Base-by-base conservation (phyloP, 2,113 vertebrate genomes). In the Prionailurus bengalensis region DNA sequence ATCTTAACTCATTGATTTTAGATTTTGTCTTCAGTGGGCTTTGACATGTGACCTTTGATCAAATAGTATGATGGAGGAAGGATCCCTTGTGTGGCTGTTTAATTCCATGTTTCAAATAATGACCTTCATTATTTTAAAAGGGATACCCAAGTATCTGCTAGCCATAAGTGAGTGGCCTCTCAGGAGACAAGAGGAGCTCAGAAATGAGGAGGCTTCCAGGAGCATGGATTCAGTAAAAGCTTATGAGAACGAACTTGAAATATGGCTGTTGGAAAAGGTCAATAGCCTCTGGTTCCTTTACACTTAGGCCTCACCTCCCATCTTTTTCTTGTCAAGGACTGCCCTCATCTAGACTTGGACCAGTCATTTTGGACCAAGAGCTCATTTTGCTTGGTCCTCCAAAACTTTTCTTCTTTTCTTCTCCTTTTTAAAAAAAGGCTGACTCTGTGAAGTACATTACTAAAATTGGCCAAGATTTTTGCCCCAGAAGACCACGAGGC, bases 141-240 rank as follows among this genome's bases (percentile, higher is more conserved):
- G 17, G 19, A 23, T 91, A 53, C 11, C 3, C 1, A 27, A 53
- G 14, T n/a, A 51, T 7, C 4, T 90, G 11, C 51, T 73, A 42
- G 4, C 51, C 88, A 4, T 89, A 53, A 92, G 80, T 36, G 15
- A 97, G 10, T 81, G 23, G 12, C 58, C 96, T 95, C 19, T 55
- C 17, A 31, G 25, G 25, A 73, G 63, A 73, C 25, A 82, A 87
- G 74, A 96, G n/a, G 7, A 51, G 17, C 6, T 33, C 23, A 48
- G 66, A 79, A 36, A 83, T 84, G 23, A 58, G 17, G 15, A 79
- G 19, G 33, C 16, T 45, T 5, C 10, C 2, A 9, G 5, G 8
- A 48, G 3, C 14, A 71, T 16, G 2, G 17, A 27, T 29, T 81
- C 39, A 42, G 1, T 13, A 79, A 82, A 3, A 85, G 45, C 61